phyloP scores from a whole-genome alignment of 2,113 vertebrate genomes.

The Festucalex cinctus region DNA sequence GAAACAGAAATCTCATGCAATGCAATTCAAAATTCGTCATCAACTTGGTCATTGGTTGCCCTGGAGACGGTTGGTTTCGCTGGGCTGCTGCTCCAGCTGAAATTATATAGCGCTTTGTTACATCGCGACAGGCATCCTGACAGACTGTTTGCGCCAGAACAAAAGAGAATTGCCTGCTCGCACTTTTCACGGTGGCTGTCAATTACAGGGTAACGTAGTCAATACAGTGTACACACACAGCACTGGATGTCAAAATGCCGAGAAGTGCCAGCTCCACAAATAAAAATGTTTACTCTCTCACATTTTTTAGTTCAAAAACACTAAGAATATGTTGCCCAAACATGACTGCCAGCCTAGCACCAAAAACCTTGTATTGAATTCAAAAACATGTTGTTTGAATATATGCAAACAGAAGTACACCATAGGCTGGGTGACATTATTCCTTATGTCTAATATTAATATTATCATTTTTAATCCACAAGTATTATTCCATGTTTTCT shows the following conservation, averaged over 20 bases:
- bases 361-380: neutral
- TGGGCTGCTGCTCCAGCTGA: constrained; percentile 25
- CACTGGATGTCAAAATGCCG: constrained; percentile 7
- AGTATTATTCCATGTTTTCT: neutral
- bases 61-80: constrained; percentile 55
- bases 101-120: constrained; percentile 57
- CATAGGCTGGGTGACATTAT: neutral
- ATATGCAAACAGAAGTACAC: neutral
- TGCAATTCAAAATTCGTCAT: constrained; percentile 57
- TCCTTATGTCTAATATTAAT: neutral
- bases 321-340: neutral
- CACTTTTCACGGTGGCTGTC: constrained; percentile 37
- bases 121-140: constrained; percentile 39
- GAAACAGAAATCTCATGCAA: constrained; percentile 51
- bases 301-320: constrained; percentile 2
- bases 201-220: constrained; percentile 21
- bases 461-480: neutral
- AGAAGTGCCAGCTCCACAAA: neutral
- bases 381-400: constrained; percentile 18
- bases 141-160: constrained; percentile 36
- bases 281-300: neutral
- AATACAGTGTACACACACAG: constrained; percentile 7
- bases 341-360: neutral
- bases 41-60: constrained; percentile 47
- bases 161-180: constrained; percentile 50